Evolutionary conservation across 2,113 vertebrate genomes (phyloP).

Genomic region (Oncorhynchus keta): DNA sequence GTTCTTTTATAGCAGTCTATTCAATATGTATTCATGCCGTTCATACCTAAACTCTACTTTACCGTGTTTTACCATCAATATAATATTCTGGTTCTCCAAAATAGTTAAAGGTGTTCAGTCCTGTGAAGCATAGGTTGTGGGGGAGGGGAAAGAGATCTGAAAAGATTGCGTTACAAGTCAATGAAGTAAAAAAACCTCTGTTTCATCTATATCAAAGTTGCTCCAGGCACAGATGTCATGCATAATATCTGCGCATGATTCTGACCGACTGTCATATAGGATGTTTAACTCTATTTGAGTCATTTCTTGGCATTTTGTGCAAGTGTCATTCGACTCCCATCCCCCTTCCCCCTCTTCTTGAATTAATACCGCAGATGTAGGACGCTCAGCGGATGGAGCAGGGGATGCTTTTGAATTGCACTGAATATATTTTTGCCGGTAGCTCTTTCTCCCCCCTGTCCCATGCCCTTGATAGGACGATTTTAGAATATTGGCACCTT

Average conservation of each 20-base stretch:
- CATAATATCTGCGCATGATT: not conserved
- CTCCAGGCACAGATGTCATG: not conserved
- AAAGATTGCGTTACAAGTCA: constrained; percentile 4
- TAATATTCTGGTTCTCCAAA: not conserved
- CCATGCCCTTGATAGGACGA: not conserved
- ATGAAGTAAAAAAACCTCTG: not conserved
- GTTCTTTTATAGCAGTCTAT: not conserved
- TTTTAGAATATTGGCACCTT: not conserved
- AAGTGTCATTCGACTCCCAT: constrained; percentile 43
- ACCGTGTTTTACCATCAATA: no score
- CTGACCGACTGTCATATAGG: constrained; percentile 28
- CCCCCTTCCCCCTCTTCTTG: not conserved
- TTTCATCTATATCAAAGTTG: not conserved
- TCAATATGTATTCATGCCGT: not conserved
- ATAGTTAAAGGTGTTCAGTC: not conserved
- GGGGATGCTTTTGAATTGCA: constrained; percentile 15
- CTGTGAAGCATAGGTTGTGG: constrained; percentile 11
- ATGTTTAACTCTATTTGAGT: constrained; percentile 35
- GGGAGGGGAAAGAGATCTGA: constrained; percentile 27
- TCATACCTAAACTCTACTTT: no score
- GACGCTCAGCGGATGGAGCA: not conserved
- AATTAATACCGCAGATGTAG: not conserved
- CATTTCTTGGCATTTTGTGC: constrained; percentile 37
- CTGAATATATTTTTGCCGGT: not conserved
- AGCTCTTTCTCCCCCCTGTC: constrained; percentile 2